Evolutionary conservation across 2,797 vertebrate genomes (phyloP).

Genomic region (Betta splendens): DNA sequence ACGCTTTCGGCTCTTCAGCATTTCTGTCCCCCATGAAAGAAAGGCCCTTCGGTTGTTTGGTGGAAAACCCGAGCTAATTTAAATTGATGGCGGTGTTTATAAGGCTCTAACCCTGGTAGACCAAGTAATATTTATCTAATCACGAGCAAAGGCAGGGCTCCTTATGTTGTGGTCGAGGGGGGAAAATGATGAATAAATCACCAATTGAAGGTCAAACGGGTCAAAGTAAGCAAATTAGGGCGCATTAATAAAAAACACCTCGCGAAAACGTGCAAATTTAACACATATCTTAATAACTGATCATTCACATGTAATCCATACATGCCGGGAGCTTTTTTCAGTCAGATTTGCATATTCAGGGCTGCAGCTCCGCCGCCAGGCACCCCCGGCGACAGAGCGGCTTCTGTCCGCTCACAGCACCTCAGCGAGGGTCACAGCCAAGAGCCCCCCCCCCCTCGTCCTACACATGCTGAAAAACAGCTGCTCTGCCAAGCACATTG

Average conservation of each 20-base stretch:
- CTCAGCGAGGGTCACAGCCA: slow-evolving; percentile 73
- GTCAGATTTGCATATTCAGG: slow-evolving; percentile 54
- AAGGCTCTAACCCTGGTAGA: slow-evolving; percentile 20
- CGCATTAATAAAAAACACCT: too few species aligned
- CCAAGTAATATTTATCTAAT: slow-evolving; percentile 21
- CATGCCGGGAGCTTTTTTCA: slow-evolving; percentile 31
- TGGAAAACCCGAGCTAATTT: slow-evolving; percentile 24
- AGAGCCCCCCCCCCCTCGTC: slow-evolving; percentile 68
- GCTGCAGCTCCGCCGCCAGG: slow-evolving; percentile 49
- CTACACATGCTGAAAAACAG: slow-evolving; percentile 65
- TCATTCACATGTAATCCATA: not conserved
- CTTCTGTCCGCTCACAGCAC: slow-evolving; percentile 70
- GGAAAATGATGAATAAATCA: slow-evolving; percentile 30
- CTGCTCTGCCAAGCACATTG: slow-evolving; percentile 76
- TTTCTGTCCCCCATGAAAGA: slow-evolving; percentile 20
- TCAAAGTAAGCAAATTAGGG: not conserved
- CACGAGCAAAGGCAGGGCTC: slow-evolving; percentile 21
- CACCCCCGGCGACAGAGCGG: slow-evolving; percentile 62
- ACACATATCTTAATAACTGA: not conserved
- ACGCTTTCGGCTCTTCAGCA: slow-evolving; percentile 36
- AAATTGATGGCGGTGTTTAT: slow-evolving; percentile 13
- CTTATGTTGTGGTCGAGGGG: not conserved
- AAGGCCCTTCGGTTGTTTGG: not conserved
- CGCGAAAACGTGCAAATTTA: not conserved
- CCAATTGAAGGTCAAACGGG: slow-evolving; percentile 13